Percentiles rank a stretch among this genome's conserved stretches.
Evolutionary conservation across 2,113 vertebrate species (phyloP).

Genomic region (Mus musculus): DNA sequence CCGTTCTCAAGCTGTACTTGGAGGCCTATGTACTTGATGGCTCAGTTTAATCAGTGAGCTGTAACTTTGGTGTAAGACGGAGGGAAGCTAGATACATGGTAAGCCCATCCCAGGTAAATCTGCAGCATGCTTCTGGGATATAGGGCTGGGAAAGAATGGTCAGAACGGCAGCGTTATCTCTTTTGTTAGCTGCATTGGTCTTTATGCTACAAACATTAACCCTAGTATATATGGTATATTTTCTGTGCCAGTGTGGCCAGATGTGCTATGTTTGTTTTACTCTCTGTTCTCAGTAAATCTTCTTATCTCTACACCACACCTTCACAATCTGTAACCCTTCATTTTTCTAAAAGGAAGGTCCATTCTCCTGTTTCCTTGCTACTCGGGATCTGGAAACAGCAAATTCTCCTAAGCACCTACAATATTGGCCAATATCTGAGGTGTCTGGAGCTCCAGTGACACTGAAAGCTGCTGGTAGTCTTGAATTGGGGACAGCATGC

Average conservation of each 20-base stretch:
- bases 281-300: not conserved
- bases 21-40: constrained; percentile 67
- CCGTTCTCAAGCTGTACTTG: constrained; percentile 83
- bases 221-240: not conserved
- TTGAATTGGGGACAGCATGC: not conserved
- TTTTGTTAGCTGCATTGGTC: not conserved
- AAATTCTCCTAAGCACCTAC: not conserved
- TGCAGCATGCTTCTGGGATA: not conserved
- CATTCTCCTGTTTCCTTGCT: not conserved
- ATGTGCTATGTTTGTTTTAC: not conserved
- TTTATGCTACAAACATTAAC: not conserved
- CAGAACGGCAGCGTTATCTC: not conserved
- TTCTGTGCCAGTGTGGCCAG: not conserved
- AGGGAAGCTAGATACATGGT: not conserved
- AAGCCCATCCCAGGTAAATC: not conserved
- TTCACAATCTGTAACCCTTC: not conserved
- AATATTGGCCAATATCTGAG: not conserved
- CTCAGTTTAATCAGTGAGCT: constrained; percentile 72
- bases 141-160: not conserved
- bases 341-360: not conserved
- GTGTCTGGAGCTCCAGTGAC: not conserved
- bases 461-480: not conserved
- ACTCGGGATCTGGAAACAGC: not conserved
- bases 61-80: constrained; percentile 52
- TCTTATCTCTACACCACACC: not conserved